Evolutionary conservation across 2,888 invertebrate genomes (phyloP).

Genomic region (Anorthoa munda): DNA sequence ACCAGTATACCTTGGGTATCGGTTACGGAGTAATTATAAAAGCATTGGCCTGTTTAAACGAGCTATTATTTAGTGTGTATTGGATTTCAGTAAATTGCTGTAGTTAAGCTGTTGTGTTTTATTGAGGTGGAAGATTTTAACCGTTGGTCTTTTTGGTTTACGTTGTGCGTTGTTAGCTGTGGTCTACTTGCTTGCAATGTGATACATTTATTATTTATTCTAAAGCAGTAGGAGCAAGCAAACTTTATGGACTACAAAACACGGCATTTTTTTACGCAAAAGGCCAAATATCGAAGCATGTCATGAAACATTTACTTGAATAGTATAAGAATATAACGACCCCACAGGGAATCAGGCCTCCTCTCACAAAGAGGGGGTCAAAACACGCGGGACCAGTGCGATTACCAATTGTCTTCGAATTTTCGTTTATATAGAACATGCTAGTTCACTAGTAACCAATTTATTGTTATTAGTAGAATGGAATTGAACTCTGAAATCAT

Average conservation of each 20-base stretch:
- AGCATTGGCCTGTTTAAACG: slow-evolving; percentile 52
- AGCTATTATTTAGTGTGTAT: slow-evolving; percentile 59
- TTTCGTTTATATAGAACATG: neutral
- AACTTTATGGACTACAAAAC: too few relatives aligned
- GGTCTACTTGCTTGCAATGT: neutral
- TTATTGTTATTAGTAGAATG: too few relatives aligned
- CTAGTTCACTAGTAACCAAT: too few relatives aligned
- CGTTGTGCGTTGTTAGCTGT: neutral
- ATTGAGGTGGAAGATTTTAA: slow-evolving; percentile 44
- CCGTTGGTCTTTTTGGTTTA: slow-evolving; percentile 29
- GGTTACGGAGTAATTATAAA: slow-evolving; percentile 64
- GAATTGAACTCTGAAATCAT: neutral
- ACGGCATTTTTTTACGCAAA: too few relatives aligned
- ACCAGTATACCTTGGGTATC: slow-evolving; percentile 66
- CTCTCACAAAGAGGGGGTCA: too few relatives aligned
- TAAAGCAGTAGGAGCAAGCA: neutral
- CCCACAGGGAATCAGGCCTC: too few relatives aligned
- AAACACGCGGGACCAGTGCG: neutral
- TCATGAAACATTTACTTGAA: too few relatives aligned
- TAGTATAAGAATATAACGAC: too few relatives aligned
- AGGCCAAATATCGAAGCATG: too few relatives aligned
- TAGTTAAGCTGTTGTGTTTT: slow-evolving; percentile 38
- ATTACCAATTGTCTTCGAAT: neutral
- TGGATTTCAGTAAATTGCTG: slow-evolving; percentile 63
- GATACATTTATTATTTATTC: neutral